Conservation (phyloP, 1,140 invertebrate species). For the Rhysida immarginata region DNA sequence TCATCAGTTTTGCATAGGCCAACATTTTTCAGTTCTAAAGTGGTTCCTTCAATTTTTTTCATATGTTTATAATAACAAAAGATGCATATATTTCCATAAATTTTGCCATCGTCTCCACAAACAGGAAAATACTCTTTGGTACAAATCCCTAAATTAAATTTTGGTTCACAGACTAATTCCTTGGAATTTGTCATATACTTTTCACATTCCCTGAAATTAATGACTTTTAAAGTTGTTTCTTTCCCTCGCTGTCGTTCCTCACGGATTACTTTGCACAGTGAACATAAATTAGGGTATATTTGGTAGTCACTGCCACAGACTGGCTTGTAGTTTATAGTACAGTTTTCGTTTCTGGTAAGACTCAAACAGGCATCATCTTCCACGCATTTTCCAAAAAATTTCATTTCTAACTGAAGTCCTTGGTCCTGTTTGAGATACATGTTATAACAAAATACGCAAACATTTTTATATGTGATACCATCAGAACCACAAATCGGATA, state of each 20-base stretch:
- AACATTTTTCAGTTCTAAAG: slow-evolving; percentile 13
- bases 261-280: slow-evolving; percentile 1
- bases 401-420: background rate
- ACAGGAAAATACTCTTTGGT: no score
- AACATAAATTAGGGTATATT: slow-evolving; percentile 43
- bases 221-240: background rate
- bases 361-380: background rate
- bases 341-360: background rate
- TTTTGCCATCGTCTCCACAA: background rate
- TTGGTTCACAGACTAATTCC: no score
- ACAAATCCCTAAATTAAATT: background rate
- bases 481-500: slow-evolving; percentile 68
- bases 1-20: background rate
- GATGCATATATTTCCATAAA: background rate
- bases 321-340: slow-evolving; percentile 45
- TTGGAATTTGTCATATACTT: no score
- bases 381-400: background rate
- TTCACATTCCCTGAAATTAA: background rate
- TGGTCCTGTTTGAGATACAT: slow-evolving; percentile 38
- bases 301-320: slow-evolving; percentile 48
- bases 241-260: background rate
- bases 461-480: slow-evolving; percentile 72
- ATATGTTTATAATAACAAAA: background rate
- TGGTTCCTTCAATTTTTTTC: no score
- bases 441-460: slow-evolving; percentile 60